phyloP scores from a whole-genome alignment of 2,113 vertebrate species.

The Urocolius indicus region DNA sequence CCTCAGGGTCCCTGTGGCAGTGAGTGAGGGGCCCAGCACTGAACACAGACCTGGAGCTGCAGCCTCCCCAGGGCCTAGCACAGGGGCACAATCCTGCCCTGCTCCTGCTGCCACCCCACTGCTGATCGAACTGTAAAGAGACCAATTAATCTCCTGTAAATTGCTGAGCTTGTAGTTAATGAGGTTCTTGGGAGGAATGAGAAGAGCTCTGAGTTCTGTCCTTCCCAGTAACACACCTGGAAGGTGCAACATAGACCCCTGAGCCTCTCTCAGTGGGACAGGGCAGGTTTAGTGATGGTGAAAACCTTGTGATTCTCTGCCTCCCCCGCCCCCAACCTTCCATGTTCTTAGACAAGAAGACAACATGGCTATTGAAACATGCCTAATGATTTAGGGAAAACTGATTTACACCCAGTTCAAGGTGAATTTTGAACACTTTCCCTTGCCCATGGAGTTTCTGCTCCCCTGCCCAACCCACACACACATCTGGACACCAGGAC shows the following conservation, averaged over 20 bases:
- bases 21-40: no score
- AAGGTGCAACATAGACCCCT: fast-evolving
- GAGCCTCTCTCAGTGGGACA: background rate
- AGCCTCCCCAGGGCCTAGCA: no score
- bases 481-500: fast-evolving
- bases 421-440: background rate
- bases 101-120: no score
- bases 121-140: no score
- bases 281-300: fast-evolving
- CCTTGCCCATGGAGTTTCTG: background rate
- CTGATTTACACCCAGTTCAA: background rate
- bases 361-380: background rate
- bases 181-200: background rate
- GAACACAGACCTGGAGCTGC: no score
- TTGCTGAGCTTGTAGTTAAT: background rate
- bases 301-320: background rate
- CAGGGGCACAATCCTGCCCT: no score
- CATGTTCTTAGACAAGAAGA: background rate
- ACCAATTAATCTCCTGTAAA: background rate
- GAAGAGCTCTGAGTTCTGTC: background rate
- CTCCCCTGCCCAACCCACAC: background rate
- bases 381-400: background rate
- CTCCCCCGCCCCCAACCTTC: background rate
- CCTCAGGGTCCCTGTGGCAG: no score
- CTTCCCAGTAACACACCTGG: fast-evolving